Conservation (phyloP, 2,888 invertebrate species). For the Linyphia triangularis region DNA sequence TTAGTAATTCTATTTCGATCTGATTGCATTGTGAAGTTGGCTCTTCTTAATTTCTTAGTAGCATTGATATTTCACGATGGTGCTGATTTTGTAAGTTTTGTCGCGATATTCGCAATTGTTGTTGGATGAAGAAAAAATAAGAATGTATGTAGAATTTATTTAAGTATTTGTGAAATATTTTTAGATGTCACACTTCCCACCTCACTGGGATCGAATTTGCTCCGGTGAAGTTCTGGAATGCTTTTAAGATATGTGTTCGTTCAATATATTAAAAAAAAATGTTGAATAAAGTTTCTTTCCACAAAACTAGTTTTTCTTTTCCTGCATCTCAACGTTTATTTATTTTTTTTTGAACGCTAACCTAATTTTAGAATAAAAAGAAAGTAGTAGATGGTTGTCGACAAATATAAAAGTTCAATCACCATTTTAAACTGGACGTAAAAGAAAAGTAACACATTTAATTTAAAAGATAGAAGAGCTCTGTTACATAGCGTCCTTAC, state of each 20-base stretch:
- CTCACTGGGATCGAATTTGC: conserved; percentile 36
- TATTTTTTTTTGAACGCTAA: no score
- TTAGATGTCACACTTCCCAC: conserved; percentile 17
- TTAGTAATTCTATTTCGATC: neutral
- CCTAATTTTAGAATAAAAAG: no score
- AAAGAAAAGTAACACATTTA: no score
- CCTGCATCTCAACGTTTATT: no score
- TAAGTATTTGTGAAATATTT: neutral
- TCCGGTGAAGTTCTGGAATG: conserved; percentile 16
- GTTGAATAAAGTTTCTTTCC: conserved; percentile 39
- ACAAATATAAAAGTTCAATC: no score
- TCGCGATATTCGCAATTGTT: conserved; percentile 4
- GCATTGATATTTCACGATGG: conserved; percentile 30
- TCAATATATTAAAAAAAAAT: conserved; percentile 48
- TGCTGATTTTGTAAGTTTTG: conserved; percentile 73
- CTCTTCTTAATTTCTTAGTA: neutral
- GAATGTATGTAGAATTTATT: neutral
- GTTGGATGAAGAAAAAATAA: neutral
- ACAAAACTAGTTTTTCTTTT: no score
- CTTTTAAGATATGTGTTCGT: conserved; percentile 51
- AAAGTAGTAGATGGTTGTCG: no score
- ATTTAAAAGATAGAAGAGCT: no score
- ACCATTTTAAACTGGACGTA: no score
- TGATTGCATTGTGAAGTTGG: neutral
- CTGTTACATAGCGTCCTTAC: no score